Evolutionary conservation across 2,113 vertebrate species (phyloP).

Genomic region (Gymnobelideus leadbeateri): DNA sequence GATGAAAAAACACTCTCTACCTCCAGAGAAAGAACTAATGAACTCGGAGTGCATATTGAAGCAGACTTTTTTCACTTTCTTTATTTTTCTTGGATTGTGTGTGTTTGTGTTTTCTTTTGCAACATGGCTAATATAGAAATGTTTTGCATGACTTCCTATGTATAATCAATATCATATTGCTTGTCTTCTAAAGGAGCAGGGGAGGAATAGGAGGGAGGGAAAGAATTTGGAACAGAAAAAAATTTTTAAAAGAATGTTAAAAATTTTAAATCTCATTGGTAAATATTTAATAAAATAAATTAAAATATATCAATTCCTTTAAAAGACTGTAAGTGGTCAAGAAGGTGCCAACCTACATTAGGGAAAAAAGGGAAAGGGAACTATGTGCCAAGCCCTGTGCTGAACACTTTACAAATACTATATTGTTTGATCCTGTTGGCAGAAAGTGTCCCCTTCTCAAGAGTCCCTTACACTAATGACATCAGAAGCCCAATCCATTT

Average conservation of each 20-base stretch:
- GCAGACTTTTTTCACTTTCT: no score
- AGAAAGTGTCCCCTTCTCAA: background rate
- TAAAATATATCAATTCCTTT: background rate
- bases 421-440: background rate
- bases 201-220: background rate
- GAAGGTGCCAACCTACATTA: background rate
- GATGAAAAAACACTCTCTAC: no score
- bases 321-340: background rate
- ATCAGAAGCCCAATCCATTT: background rate
- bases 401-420: conserved; percentile 14
- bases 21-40: no score
- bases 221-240: background rate
- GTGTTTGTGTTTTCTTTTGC: no score
- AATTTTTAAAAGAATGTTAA: background rate
- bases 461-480: no score
- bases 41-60: no score
- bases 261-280: no score
- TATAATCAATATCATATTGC: no score
- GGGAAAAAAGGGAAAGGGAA: background rate
- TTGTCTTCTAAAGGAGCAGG: background rate
- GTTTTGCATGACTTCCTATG: no score
- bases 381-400: background rate
- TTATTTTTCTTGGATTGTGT: no score
- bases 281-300: background rate
- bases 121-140: no score